Percentiles rank a stretch among this genome's conserved stretches.
These are phyloP conservation scores for Papilio helenus DNA, from an alignment of 1,140 invertebrate species.

Conservation along the genomic window DNA sequence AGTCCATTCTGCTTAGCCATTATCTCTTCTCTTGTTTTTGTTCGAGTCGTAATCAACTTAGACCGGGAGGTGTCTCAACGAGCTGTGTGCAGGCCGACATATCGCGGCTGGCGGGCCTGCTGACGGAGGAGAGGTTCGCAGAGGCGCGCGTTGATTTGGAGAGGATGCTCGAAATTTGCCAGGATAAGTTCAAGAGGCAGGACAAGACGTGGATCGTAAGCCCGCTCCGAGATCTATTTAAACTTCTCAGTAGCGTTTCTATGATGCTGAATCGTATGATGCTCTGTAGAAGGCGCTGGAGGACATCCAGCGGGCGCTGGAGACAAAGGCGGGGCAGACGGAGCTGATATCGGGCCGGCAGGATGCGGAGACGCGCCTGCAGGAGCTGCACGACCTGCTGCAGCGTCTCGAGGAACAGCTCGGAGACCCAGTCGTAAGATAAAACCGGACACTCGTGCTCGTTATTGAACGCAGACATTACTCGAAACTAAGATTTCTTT, in stretches of 20 bases:
- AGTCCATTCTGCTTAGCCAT: background rate
- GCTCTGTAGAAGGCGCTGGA: conserved; percentile 51
- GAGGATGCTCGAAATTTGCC: conserved; percentile 53
- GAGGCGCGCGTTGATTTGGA: conserved; percentile 53
- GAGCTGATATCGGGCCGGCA: conserved; percentile 58
- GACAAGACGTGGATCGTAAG: conserved; percentile 64
- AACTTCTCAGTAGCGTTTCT: background rate
- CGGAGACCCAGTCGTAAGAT: conserved; percentile 65
- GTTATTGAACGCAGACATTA: too few relatives aligned
- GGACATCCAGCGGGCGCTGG: conserved; percentile 49
- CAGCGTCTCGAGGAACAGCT: conserved; percentile 50
- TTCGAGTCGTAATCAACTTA: background rate
- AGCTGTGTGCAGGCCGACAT: conserved; percentile 56
- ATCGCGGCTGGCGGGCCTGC: conserved; percentile 56
- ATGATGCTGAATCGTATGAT: background rate
- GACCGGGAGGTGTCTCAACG: background rate
- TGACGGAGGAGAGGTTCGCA: conserved; percentile 58
- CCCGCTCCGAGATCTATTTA: background rate
- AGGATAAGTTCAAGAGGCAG: conserved; percentile 69
- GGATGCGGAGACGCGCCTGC: conserved; percentile 50
- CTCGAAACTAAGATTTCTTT: too few relatives aligned
- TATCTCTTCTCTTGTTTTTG: background rate
- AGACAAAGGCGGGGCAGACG: conserved; percentile 60
- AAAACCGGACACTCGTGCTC: background rate
- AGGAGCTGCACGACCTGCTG: conserved; percentile 50